Evolutionary conservation across 2,113 vertebrate genomes (phyloP).

Genomic region (Phylloscopus whistleri): DNA sequence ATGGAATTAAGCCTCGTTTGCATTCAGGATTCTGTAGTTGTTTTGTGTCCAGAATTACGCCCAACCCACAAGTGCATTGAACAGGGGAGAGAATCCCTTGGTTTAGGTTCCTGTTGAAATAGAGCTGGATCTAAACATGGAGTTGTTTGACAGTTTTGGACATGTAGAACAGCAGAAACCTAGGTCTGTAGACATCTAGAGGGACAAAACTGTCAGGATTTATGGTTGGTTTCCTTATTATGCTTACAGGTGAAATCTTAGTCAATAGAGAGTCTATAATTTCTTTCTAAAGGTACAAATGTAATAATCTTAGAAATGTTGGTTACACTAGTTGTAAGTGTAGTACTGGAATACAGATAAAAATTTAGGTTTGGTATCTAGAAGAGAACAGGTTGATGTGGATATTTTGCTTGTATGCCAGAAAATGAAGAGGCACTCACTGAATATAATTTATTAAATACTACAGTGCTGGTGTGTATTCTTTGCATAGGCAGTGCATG

Average conservation of each 20-base stretch:
- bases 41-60: neutral
- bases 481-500: neutral
- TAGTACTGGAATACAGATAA: neutral
- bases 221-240: neutral
- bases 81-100: neutral
- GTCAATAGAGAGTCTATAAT: neutral
- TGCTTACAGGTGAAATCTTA: neutral
- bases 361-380: neutral
- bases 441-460: neutral
- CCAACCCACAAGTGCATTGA: fast-evolving
- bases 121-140: neutral
- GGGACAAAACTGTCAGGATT: neutral
- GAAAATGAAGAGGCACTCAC: neutral
- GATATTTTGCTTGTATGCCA: neutral
- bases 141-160: neutral
- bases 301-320: neutral
- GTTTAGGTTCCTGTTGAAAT: neutral
- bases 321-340: neutral
- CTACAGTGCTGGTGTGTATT: neutral
- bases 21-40: neutral
- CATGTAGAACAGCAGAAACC: neutral
- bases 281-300: neutral
- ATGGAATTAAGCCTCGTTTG: neutral
- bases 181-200: neutral
- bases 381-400: neutral